Evolutionary conservation across 2,888 invertebrate genomes (phyloP).

Genomic region (Schizotus pectinicornis): DNA sequence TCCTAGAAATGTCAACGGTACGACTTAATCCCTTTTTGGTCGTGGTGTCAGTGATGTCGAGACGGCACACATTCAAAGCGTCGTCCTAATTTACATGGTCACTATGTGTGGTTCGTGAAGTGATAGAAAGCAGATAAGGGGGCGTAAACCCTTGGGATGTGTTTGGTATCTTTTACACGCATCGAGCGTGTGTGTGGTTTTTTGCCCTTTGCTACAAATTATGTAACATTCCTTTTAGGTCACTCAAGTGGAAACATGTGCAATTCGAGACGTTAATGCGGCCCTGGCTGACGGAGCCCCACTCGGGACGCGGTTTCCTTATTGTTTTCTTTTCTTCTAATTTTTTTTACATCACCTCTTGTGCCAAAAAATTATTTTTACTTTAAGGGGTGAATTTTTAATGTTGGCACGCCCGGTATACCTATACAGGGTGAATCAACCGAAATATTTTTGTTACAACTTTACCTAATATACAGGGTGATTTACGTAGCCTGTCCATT

Average conservation of each 20-base stretch:
- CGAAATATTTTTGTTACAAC: no score
- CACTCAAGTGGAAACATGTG: constrained; percentile 43
- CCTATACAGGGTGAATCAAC: no score
- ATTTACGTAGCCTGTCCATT: no score
- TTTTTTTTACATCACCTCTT: no score
- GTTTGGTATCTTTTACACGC: constrained; percentile 46
- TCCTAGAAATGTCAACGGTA: background rate
- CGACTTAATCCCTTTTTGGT: constrained; percentile 12
- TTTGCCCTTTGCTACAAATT: constrained; percentile 40
- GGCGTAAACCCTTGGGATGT: constrained; percentile 51
- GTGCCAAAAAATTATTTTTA: no score
- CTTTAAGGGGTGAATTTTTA: no score
- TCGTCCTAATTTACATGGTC: constrained; percentile 18
- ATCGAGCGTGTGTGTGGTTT: constrained; percentile 39
- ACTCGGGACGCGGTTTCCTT: no score
- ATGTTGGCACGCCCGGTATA: no score
- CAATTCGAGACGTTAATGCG: background rate
- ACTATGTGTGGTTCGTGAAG: constrained; percentile 47
- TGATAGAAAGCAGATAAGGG: constrained; percentile 53
- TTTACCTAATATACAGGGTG: no score
- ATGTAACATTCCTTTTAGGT: constrained; percentile 44
- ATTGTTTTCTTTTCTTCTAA: no score
- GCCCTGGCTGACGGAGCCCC: constrained; percentile 3
- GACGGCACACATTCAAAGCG: constrained; percentile 11
- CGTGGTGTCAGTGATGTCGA: constrained; percentile 13